These are phyloP conservation scores for Buceros bicornis DNA, from an alignment of 2,797 vertebrate genomes.

Conservation along the genomic window DNA sequence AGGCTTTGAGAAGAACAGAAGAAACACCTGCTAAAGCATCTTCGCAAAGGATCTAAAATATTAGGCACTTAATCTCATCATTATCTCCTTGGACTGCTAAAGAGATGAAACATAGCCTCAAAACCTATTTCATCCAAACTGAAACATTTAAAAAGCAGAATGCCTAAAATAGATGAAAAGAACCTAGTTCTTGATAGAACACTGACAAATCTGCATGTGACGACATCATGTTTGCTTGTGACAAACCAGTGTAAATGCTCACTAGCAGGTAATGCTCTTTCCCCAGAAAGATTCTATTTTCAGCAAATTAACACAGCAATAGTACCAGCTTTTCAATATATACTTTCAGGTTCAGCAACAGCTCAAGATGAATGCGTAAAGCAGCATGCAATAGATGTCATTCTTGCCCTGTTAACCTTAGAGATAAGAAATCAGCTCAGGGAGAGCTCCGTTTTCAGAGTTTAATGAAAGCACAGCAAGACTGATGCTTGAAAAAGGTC, in stretches of 20 bases:
- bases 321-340: background rate
- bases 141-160: background rate
- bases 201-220: background rate
- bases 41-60: background rate
- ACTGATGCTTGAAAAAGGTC: background rate
- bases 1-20: background rate
- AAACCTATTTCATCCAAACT: background rate
- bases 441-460: background rate
- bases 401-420: background rate
- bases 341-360: background rate
- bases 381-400: background rate
- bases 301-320: background rate
- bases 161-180: background rate
- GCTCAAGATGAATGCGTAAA: slow-evolving; percentile 13
- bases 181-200: background rate
- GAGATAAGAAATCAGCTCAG: background rate
- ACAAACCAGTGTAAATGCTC: background rate
- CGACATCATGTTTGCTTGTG: no score
- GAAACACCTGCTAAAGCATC: background rate
- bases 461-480: slow-evolving; percentile 31
- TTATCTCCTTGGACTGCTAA: background rate
- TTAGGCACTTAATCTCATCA: background rate
- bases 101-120: background rate
- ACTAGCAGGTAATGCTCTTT: background rate
- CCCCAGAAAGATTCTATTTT: background rate